Percentiles rank a stretch among this genome's conserved stretches.
Conservation (phyloP, 2,888 invertebrate species). For the Blomia tropicalis region DNA sequence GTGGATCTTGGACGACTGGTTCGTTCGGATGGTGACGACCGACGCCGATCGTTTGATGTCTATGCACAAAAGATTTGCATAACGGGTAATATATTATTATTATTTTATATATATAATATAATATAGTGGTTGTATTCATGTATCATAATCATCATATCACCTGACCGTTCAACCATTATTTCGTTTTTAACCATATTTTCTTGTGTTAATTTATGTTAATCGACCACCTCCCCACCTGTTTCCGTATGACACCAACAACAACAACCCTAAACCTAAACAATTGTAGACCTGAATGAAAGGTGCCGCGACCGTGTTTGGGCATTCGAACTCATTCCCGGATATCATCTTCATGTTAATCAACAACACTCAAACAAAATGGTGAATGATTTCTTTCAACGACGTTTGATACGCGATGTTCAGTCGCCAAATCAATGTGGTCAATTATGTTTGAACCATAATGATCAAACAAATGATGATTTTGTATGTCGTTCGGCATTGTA, state of each 20-base stretch:
- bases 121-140: background rate
- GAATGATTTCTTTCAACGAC: slow-evolving; percentile 32
- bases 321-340: slow-evolving; percentile 77
- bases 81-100: too few species aligned
- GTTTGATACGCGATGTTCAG: slow-evolving; percentile 45
- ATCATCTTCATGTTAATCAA: slow-evolving; percentile 60
- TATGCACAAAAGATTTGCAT: slow-evolving; percentile 88
- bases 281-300: background rate
- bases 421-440: slow-evolving; percentile 75
- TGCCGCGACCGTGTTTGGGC: slow-evolving; percentile 46
- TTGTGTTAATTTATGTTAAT: slow-evolving; percentile 6
- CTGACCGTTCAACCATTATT: too few species aligned
- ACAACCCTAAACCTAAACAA: too few species aligned
- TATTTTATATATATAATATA: too few species aligned
- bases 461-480: slow-evolving; percentile 47
- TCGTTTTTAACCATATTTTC: too few species aligned
- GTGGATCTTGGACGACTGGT: background rate
- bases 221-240: too few species aligned
- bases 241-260: too few species aligned
- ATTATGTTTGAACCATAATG: slow-evolving; percentile 71
- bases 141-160: background rate
- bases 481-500: slow-evolving; percentile 80
- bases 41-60: slow-evolving; percentile 39
- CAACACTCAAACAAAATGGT: slow-evolving; percentile 33
- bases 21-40: background rate